phyloP scores from a whole-genome alignment of 2,113 vertebrate species.

The Corydoras maculifer region DNA sequence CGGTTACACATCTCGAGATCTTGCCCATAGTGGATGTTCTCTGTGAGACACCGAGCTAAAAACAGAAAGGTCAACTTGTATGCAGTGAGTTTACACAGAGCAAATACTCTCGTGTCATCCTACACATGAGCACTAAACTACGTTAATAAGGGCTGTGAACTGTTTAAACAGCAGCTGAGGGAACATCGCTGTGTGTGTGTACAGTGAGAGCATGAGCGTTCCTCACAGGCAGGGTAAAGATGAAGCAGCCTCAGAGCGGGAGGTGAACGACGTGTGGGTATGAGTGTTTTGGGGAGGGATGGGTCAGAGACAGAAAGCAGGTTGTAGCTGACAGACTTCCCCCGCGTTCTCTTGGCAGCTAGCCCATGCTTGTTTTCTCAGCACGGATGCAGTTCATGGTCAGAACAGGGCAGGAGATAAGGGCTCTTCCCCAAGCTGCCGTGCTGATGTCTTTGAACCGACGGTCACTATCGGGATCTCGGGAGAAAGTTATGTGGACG shows the following conservation, averaged over 20 bases:
- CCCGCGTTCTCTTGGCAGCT: constrained; percentile 58
- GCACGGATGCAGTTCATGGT: constrained; percentile 51
- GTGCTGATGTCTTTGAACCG: constrained; percentile 55
- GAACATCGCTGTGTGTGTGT: too few species aligned
- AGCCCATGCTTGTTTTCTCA: constrained; percentile 50
- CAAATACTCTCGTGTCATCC: too few species aligned
- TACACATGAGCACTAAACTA: too few species aligned
- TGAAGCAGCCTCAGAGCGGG: constrained; percentile 26
- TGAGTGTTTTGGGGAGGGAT: not conserved
- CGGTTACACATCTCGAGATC: too few species aligned
- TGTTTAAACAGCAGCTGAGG: too few species aligned
- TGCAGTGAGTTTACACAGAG: too few species aligned
- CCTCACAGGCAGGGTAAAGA: constrained; percentile 35
- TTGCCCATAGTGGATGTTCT: too few species aligned
- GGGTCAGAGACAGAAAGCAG: constrained; percentile 52
- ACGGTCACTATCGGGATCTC: constrained; percentile 49
- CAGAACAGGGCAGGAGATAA: constrained; percentile 57
- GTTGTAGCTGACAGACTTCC: constrained; percentile 53
- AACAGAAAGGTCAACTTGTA: too few species aligned
- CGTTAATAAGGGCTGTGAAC: too few species aligned
- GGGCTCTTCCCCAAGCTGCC: constrained; percentile 52
- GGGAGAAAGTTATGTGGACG: constrained; percentile 48
- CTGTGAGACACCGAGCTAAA: too few species aligned
- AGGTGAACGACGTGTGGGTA: not conserved
- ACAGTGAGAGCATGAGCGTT: constrained; percentile 10